Percentiles rank a stretch among this genome's conserved stretches.
Evolutionary conservation across 2,797 vertebrate genomes (phyloP).

Genomic region (Mycteria americana): DNA sequence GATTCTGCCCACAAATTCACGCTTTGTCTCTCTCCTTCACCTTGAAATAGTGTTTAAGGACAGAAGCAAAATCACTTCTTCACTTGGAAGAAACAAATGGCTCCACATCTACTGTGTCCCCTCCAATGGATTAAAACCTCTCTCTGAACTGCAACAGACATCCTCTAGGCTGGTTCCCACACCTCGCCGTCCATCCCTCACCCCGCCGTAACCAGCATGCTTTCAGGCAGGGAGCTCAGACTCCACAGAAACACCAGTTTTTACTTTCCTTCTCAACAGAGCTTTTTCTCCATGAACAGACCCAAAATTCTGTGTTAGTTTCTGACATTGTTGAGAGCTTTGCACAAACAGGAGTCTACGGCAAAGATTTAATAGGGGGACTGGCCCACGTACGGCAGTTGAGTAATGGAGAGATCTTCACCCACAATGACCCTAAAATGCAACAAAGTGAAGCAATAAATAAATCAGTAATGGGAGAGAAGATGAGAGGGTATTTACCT

Average conservation of each 20-base stretch:
- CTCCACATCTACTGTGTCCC: not conserved
- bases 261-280: not conserved
- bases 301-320: not conserved
- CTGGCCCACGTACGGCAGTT: rapidly evolving
- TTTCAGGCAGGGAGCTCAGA: not conserved
- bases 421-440: not conserved
- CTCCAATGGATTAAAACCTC: not conserved
- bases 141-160: not conserved
- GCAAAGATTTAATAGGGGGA: not conserved
- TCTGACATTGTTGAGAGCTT: not conserved
- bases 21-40: not conserved
- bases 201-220: rapidly evolving
- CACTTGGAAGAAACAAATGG: not conserved
- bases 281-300: not conserved
- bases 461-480: not conserved
- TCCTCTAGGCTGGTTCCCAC: not conserved
- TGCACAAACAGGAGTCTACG: not conserved
- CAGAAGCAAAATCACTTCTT: not conserved
- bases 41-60: not conserved
- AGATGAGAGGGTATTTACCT: not conserved
- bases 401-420: not conserved
- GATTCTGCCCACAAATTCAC: not conserved
- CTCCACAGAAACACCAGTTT: not conserved
- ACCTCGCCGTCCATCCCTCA: not conserved
- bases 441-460: not conserved